Percentiles rank a stretch among this genome's conserved stretches.
phyloP scores from a whole-genome alignment of 2,113 vertebrate species.

The Rhabdornis inornatus region DNA sequence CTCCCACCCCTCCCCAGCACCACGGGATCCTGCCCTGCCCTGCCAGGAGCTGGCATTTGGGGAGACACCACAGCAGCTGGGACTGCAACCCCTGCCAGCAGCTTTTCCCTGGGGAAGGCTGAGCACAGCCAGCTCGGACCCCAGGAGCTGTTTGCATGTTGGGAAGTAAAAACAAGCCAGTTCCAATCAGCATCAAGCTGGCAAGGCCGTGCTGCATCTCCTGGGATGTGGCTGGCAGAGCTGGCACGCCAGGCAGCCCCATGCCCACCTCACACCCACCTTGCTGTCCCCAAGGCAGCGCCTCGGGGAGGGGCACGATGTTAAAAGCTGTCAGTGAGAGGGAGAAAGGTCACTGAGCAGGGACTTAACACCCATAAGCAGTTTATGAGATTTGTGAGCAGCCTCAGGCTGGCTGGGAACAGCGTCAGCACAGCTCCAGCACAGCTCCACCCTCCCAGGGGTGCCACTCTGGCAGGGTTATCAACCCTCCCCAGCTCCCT shows the following conservation, averaged over 20 bases:
- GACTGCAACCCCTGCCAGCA: accelerated
- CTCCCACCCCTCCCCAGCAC: accelerated
- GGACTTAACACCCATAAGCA: not conserved
- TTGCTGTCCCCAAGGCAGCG: accelerated
- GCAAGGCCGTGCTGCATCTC: not conserved
- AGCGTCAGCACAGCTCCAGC: not conserved
- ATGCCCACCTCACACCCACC: not conserved
- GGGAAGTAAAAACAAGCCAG: conserved; percentile 1
- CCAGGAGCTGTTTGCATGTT: not conserved
- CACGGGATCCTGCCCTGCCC: not conserved
- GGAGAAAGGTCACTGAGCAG: conserved; percentile 12
- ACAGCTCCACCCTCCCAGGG: not conserved
- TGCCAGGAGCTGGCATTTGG: not conserved
- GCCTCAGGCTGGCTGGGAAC: not conserved
- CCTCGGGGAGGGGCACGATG: not conserved
- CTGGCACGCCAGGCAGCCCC: not conserved
- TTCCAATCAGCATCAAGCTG: not conserved
- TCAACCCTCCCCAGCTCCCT: not conserved
- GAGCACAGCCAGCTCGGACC: not conserved
- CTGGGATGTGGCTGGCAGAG: not conserved
- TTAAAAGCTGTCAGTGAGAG: not conserved
- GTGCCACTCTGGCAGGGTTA: not conserved
- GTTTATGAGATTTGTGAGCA: conserved; percentile 17
- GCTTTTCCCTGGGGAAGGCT: not conserved
- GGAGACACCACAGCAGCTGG: not conserved